These are phyloP conservation scores for Pelvicachromis taeniatus DNA, from an alignment of 2,113 vertebrate genomes.

Conservation along the genomic window DNA sequence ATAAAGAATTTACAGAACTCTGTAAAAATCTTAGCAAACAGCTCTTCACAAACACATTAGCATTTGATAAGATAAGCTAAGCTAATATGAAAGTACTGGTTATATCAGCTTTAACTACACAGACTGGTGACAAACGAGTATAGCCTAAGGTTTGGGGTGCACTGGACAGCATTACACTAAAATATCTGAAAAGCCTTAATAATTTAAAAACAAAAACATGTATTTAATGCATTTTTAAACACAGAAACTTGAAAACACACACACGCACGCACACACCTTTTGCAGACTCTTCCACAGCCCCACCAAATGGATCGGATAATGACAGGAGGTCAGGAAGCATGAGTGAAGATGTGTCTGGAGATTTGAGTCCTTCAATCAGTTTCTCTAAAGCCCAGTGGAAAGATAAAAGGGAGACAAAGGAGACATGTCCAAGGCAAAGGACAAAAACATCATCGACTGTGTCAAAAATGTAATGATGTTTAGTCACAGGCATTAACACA, in stretches of 20 bases:
- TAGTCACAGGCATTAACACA: not conserved
- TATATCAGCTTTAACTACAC: no score
- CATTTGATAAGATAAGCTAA: no score
- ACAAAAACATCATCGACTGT: not conserved
- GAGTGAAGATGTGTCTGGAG: constrained; percentile 90
- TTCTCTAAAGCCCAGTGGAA: constrained; percentile 78
- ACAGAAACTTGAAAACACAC: no score
- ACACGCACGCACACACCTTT: constrained; percentile 70
- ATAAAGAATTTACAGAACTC: no score
- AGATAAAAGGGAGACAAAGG: not conserved
- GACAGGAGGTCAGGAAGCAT: constrained; percentile 93
- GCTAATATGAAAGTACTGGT: no score
- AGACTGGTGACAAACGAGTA: no score
- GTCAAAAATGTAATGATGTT: not conserved
- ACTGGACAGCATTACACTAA: not conserved
- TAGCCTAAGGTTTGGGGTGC: no score
- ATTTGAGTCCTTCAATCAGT: constrained; percentile 98
- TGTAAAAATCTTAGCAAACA: no score
- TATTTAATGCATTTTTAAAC: not conserved
- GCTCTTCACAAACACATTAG: no score
- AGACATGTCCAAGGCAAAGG: not conserved
- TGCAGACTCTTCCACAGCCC: constrained; percentile 76
- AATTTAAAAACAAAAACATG: no score
- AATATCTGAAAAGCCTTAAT: not conserved
- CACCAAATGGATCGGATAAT: constrained; percentile 91